Base-by-base conservation (phyloP, 2,797 vertebrate genomes). In the Loris lydekkerianus region DNA sequence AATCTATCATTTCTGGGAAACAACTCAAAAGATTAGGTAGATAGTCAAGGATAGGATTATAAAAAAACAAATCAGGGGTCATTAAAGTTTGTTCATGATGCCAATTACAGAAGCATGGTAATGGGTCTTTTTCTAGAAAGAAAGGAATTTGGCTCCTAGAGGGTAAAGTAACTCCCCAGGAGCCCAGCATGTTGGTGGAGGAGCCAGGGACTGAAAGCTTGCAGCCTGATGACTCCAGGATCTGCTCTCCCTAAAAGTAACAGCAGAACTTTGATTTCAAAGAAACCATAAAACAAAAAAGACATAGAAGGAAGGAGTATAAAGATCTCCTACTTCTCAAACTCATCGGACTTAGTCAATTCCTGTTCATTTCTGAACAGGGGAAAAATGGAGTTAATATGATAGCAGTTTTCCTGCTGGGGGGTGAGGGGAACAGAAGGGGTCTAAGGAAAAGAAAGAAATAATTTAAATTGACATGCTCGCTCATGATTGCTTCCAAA, bases 401-500 rank as follows among this genome's bases (percentile, higher is more conserved):
- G 58, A 86, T 1, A 20, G 69, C 77, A 78, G 4, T n/a, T 91
- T n/a, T 91, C 37, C 27, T 77, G 49, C 31, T 95, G 88, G 49
- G 49, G 87, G 73, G n/a, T 40, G 27, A 73, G 10, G 23, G 37
- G 2, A 49, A 37, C 69, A 60, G 20, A 23, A 14, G 56, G 8
- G 8, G 34, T 4, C 15, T 88, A 93, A 60, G 23, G 53, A 21
- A 77, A 77, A 82, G 86, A 81, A 90, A 96, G 87, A 72, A 93
- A 94, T 92, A 53, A 96, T 23, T 85, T 93, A 94, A 94, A 95
- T 93, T 67, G 96, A 82, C 69, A 80, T 4, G 86, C 94, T 97
- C 6, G 83, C 91, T 93, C 17, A 4, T 31, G 88, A 94, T 89
- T 58, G 90, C 78, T 97, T 96, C 58, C 83, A 97, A 97, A 97